Evolutionary conservation across 2,888 invertebrate species (phyloP).

Genomic region (Marronus borbonicus): DNA sequence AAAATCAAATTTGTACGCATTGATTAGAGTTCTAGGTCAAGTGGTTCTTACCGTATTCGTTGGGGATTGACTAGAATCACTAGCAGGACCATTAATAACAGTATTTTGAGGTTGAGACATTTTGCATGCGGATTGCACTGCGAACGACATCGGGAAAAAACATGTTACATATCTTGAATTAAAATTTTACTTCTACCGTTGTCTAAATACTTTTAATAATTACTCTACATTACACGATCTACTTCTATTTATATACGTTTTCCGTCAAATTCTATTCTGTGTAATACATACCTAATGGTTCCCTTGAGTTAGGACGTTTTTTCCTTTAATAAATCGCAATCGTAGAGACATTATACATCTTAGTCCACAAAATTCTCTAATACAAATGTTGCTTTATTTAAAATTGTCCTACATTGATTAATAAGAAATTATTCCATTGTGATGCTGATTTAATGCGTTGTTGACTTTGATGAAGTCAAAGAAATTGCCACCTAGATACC

Average conservation of each 20-base stretch:
- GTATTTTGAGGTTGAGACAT: slow-evolving; percentile 56
- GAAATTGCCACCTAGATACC: too few species aligned
- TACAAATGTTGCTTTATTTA: too few species aligned
- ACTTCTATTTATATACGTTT: background rate
- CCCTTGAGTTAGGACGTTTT: too few species aligned
- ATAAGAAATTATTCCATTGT: too few species aligned
- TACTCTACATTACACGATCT: slow-evolving; percentile 10
- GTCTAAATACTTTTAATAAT: too few species aligned
- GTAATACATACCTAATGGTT: background rate
- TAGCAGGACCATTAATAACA: slow-evolving; percentile 54
- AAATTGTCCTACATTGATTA: too few species aligned
- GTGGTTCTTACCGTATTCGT: slow-evolving; percentile 48
- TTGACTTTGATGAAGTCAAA: too few species aligned
- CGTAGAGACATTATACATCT: too few species aligned
- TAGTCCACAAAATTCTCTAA: too few species aligned
- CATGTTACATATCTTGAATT: background rate
- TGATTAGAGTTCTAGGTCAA: background rate
- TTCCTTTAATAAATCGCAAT: too few species aligned
- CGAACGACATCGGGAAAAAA: slow-evolving; percentile 34
- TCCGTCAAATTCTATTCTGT: background rate
- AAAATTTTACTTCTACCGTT: too few species aligned
- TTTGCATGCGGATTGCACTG: slow-evolving; percentile 49
- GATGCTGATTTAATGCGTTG: too few species aligned
- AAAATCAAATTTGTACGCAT: slow-evolving; percentile 18
- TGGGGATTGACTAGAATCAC: slow-evolving; percentile 48